Conservation (phyloP, 2,113 vertebrate genomes). For the Vidua macroura region DNA sequence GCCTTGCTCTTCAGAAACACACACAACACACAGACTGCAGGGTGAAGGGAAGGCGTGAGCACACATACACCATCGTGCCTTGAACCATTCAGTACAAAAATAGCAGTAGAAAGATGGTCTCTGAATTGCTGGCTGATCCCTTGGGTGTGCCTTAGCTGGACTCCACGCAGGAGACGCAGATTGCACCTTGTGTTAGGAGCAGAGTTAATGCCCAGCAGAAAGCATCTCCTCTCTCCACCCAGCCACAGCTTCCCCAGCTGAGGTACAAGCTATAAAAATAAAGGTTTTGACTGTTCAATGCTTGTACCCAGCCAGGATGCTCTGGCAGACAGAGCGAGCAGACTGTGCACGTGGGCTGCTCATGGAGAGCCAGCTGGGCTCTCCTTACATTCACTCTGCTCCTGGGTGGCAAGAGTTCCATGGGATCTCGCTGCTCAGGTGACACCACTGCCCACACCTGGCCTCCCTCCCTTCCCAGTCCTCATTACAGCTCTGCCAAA, state of each 20-base stretch:
- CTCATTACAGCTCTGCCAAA: not conserved
- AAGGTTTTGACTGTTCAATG: slow-evolving; percentile 6
- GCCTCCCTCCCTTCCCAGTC: slow-evolving; percentile 30
- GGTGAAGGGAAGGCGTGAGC: slow-evolving; percentile 34
- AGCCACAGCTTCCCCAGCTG: slow-evolving; percentile 34
- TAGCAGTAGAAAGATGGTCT: slow-evolving; percentile 57
- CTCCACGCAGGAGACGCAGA: not conserved
- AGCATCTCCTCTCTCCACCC: not conserved
- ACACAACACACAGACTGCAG: slow-evolving; percentile 17
- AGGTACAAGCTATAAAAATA: slow-evolving; percentile 72
- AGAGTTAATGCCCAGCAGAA: slow-evolving; percentile 17
- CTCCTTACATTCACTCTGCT: not conserved
- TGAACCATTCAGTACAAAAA: slow-evolving; percentile 57
- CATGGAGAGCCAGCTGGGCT: not conserved
- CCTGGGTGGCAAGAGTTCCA: not conserved
- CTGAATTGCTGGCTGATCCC: slow-evolving; percentile 52
- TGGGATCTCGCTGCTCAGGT: not conserved
- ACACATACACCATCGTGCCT: slow-evolving; percentile 30
- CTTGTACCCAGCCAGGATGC: not conserved
- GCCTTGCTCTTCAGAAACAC: slow-evolving; percentile 43
- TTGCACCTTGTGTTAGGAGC: slow-evolving; percentile 4
- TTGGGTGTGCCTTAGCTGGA: slow-evolving; percentile 6
- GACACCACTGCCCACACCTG: not conserved
- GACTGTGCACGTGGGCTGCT: not conserved
- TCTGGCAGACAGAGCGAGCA: not conserved